Base-by-base conservation (phyloP, 1,140 invertebrate genomes). In the Carcinoscorpius rotundicauda region DNA sequence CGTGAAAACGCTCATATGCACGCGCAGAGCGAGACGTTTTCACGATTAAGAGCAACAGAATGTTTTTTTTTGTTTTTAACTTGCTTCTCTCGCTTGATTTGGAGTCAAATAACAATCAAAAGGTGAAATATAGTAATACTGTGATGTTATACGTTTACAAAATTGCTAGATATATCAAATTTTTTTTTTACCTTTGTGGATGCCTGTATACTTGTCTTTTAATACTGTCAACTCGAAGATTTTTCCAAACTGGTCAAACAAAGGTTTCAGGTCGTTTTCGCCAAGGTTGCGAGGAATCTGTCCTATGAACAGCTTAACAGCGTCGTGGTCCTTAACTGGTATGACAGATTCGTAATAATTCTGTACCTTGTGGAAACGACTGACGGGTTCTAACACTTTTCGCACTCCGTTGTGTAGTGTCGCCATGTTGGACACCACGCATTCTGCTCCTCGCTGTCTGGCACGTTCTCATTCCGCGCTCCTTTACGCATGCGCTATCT, bases 211-310 rank as follows among this genome's bases (percentile, higher is more conserved):
- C 75, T 91, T 91, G 76, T 91, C 89, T 81, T 93, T 93, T 57
- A 96, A 84, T 29, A 95, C 87, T 58, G 89, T 92, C 69, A 96
- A 87, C 81, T 96, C 92, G 76, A 93, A 92, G 73, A 96, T 96
- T 74, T 89, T 90, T 56, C 92, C 92, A 74, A 91, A 95, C 75
- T 91, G 85, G 76, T 95, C 91, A 75, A 96, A 94, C 81, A 95
- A 86, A 4, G 91, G 90, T 61, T 90, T 80, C 10, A 96, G 80
- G 72, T 93, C 88, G 58, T 88, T 86, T 75, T 96, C 93, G 71
- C 91, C 88, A 11, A 95, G 78, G 78, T 93, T 89, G 61, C 92
- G 79, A 2, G 92, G 92, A 69, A 96, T 94, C 78, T 96, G 91
- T n/a, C 91, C 91, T 51, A 94, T 86, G 76, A 94, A 94, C 52